Conservation (phyloP, 2,113 vertebrate genomes). For the Ascaphus truei region DNA sequence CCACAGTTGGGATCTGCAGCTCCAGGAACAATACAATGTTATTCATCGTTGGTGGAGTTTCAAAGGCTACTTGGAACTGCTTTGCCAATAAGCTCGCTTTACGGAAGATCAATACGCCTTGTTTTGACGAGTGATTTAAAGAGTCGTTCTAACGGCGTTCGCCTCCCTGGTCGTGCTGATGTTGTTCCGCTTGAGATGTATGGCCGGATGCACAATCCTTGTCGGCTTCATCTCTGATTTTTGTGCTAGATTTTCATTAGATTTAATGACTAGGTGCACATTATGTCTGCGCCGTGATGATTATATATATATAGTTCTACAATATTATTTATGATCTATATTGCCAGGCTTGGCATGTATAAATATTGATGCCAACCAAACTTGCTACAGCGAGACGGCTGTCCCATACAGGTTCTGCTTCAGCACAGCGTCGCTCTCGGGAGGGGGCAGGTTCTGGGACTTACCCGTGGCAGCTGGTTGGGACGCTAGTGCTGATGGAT, state of each 20-base stretch:
- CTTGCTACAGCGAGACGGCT: no score
- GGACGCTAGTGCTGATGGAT: no score
- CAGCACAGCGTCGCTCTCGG: no score
- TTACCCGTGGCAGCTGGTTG: no score
- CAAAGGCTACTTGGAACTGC: slow-evolving; percentile 55
- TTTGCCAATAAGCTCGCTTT: slow-evolving; percentile 65
- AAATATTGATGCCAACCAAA: no score
- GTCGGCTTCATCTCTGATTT: slow-evolving; percentile 47
- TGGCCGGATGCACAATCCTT: slow-evolving; percentile 43
- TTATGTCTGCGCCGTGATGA: background rate
- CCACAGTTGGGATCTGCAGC: no score
- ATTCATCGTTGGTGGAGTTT: slow-evolving; percentile 44
- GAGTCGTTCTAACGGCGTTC: slow-evolving; percentile 55
- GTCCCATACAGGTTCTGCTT: no score
- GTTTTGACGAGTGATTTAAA: slow-evolving; percentile 58
- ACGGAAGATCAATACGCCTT: slow-evolving; percentile 53
- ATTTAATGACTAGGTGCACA: slow-evolving; percentile 50
- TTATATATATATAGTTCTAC: slow-evolving; percentile 56
- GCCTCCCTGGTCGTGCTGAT: slow-evolving; percentile 40
- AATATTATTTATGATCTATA: slow-evolving; percentile 46
- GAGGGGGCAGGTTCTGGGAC: no score
- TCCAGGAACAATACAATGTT: background rate
- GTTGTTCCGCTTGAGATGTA: slow-evolving; percentile 60
- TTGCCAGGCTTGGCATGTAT: slow-evolving; percentile 7
- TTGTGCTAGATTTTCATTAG: slow-evolving; percentile 56